Base-by-base conservation (phyloP, 1,140 invertebrate species). In the Psilanteris sp. region DNA sequence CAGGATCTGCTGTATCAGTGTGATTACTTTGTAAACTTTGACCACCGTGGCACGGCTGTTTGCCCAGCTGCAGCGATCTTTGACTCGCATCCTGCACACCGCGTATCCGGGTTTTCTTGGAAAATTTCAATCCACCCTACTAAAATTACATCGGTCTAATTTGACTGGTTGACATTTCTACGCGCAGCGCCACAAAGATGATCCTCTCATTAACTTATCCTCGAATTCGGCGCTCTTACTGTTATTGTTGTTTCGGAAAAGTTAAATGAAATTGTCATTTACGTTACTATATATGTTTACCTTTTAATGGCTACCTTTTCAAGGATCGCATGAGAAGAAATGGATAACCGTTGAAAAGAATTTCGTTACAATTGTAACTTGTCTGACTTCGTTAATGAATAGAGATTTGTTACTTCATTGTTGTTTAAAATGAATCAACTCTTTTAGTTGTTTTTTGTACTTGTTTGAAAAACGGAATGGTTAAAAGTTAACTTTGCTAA, bases 1-100 rank as follows among this genome's bases (percentile, higher is more conserved):
- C 52, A 59, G 36, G 48, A 70, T 41, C 48, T 43, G 36, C 14
- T 29, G 24, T 22, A 44, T 29, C 46, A 22, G 27, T 7, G 44
- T 50, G 36, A 62, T 73, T 72, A 70, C 48, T 62, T 72, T 64
- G 55, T 70, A 54, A 66, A 74, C 57, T 70, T 74, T 72, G 55
- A 34, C 43, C 62, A 62, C 27, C 22, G 27, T 54, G 36, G 27
- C 16, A 32, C 61, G 44, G 78, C 72, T 81, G 79, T 81, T 81
- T 81, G 74, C 29, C 64, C 81, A 83, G 81, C 77, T 81, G 77
- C 72, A 67, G 66, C 24, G 20, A 71, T 73, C 67, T 77, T 68
- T 73, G 27, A 67, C 64, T 41, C 16, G 22, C 37, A 14, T 52
- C 62, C 22, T 9, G 41, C 10, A 34, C 43, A 36, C 48, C 39